Percentiles rank a stretch among this genome's conserved stretches.
phyloP scores from a whole-genome alignment of 1,140 invertebrate genomes.

The Brachionus paranguensis region DNA sequence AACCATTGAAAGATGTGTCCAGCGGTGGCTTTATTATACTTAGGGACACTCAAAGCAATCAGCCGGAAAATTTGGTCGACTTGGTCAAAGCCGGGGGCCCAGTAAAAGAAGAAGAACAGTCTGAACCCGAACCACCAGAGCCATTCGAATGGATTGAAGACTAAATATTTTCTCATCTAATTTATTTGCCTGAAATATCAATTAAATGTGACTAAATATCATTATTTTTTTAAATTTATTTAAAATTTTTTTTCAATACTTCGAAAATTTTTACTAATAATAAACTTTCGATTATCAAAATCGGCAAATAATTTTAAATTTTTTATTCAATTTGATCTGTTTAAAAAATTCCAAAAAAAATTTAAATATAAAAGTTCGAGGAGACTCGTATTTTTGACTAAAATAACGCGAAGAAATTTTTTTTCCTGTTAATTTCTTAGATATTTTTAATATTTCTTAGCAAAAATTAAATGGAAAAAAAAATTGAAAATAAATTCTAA shows the following conservation, averaged over 20 bases:
- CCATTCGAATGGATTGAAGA: slow-evolving; percentile 85
- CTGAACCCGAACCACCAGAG: slow-evolving; percentile 90
- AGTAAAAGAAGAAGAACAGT: slow-evolving; percentile 78
- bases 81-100: slow-evolving; percentile 70
- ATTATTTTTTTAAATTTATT: neutral
- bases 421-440: too few relatives aligned
- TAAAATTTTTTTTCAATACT: neutral
- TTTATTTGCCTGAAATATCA: neutral
- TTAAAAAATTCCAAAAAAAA: too few relatives aligned
- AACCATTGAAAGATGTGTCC: slow-evolving; percentile 73
- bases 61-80: slow-evolving; percentile 18
- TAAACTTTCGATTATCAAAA: neutral
- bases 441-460: too few relatives aligned
- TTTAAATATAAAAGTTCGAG: too few relatives aligned
- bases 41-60: neutral
- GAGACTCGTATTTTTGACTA: too few relatives aligned
- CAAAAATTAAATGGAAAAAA: too few relatives aligned
- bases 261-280: neutral
- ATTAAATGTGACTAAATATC: neutral
- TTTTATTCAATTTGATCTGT: neutral
- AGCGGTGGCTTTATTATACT: slow-evolving; percentile 86
- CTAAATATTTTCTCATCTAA: slow-evolving; percentile 41
- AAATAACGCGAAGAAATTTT: too few relatives aligned
- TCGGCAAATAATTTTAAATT: neutral
- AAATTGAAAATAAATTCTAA: too few relatives aligned